These are phyloP conservation scores for Ormia ochracea DNA, from an alignment of 2,888 invertebrate species.

Conservation along the genomic window DNA sequence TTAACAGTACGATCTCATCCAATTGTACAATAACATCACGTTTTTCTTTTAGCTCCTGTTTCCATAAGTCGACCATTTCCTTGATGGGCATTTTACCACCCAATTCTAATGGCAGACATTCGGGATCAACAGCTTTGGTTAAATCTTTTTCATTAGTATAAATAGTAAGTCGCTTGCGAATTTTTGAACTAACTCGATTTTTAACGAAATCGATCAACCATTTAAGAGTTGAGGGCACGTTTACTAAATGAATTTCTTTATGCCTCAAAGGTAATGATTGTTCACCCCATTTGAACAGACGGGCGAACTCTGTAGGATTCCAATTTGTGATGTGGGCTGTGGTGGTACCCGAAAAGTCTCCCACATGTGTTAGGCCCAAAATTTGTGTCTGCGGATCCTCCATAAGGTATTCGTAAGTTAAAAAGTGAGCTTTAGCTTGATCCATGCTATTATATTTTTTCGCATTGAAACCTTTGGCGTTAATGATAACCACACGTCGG, in stretches of 20 bases:
- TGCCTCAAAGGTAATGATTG: slow-evolving; percentile 89
- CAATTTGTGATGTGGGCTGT: slow-evolving; percentile 83
- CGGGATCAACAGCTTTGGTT: slow-evolving; percentile 79
- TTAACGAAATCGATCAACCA: slow-evolving; percentile 86
- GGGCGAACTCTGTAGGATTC: slow-evolving; percentile 84
- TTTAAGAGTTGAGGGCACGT: slow-evolving; percentile 84
- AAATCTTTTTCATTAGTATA: slow-evolving; percentile 80
- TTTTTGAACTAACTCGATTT: slow-evolving; percentile 83
- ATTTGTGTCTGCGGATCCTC: slow-evolving; percentile 87
- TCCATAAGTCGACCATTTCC: slow-evolving; percentile 85
- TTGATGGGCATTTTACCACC: slow-evolving; percentile 84
- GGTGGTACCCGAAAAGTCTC: slow-evolving; percentile 81
- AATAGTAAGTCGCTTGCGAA: slow-evolving; percentile 82
- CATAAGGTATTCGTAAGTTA: slow-evolving; percentile 86
- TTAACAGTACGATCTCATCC: slow-evolving; percentile 82
- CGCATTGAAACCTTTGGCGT: slow-evolving; percentile 83
- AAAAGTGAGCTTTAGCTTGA: slow-evolving; percentile 83
- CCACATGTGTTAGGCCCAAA: slow-evolving; percentile 85
- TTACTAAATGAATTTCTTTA: slow-evolving; percentile 85
- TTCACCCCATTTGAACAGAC: slow-evolving; percentile 86
- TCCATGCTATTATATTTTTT: slow-evolving; percentile 82
- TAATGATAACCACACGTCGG: slow-evolving; percentile 83
- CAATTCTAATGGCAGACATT: slow-evolving; percentile 83
- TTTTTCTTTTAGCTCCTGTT: slow-evolving; percentile 80
- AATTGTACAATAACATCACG: slow-evolving; percentile 80